Evolutionary conservation across 2,113 vertebrate species (phyloP).

Genomic region (Callorhinus ursinus): DNA sequence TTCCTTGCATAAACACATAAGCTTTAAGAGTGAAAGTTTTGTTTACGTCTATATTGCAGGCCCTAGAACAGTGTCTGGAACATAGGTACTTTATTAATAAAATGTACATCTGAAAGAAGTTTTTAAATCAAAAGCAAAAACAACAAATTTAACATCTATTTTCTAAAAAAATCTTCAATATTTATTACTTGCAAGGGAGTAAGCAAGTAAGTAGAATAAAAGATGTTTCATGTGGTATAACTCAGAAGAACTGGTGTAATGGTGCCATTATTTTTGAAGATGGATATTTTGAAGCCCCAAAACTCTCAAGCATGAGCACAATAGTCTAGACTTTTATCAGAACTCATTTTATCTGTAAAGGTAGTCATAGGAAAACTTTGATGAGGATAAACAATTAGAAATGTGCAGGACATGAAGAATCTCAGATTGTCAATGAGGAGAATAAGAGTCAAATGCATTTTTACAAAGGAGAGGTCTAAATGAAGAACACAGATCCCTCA

Average conservation of each 20-base stretch:
- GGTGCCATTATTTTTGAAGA: background rate
- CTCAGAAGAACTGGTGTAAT: background rate
- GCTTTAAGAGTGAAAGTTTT: background rate
- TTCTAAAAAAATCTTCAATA: background rate
- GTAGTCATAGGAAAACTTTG: background rate
- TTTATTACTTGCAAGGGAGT: background rate
- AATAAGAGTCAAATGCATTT: background rate
- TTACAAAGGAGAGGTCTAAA: background rate
- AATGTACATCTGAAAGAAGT: background rate
- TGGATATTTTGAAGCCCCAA: background rate
- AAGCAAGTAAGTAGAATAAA: background rate
- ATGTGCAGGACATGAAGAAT: background rate
- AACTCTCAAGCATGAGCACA: background rate
- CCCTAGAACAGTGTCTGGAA: background rate
- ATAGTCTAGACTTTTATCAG: background rate
- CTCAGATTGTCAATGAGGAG: background rate
- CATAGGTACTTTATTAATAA: background rate
- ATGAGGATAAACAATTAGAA: background rate
- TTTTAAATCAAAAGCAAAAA: background rate
- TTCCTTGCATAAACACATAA: background rate
- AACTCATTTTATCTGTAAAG: background rate
- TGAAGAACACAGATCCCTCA: background rate
- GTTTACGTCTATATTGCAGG: background rate
- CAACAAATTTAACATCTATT: background rate
- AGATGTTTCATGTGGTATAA: fast-evolving